Base-by-base conservation (phyloP, 23 tunicate genomes). In the Halocynthia aurantium region DNA sequence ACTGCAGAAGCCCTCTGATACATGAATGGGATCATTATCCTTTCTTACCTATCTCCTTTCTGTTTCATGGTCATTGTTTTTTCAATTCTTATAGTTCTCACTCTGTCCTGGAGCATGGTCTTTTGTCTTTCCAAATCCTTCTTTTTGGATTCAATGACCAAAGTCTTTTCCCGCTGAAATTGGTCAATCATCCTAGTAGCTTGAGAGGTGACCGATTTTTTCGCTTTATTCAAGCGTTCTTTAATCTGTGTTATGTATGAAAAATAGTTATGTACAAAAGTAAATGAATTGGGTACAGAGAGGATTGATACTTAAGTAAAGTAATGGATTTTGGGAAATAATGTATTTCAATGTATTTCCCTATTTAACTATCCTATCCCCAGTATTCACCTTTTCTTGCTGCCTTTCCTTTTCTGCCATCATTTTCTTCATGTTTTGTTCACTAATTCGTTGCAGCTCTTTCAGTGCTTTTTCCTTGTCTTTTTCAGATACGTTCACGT, bases 21-120 rank as follows among this genome's bases (percentile, higher is more conserved):
- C 17, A 60, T 60, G n/a, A 58, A 58, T 58, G 17, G 63, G 17
- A 2, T 58, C 15, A 67, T 67, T 20, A 19, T 19, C 6, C 40
- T 68, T 10, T 75, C 72, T 64, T 73, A 85, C 84, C 64, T 58
- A 13, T 71, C 52, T 71, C 89, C 76, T 5, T 72, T 84, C 56
- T 84, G 80, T 55, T 81, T 81, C 89, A 81, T 76, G 10, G 96
- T 84, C 82, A 76, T 77, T 10, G 97, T 91, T 69, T 78, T 73
- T 61, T 80, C 98, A 6, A 83, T 76, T 75, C 84, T 82, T 51
- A 92, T 51, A 52, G 64, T 66, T 10, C 17, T 17, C 49, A 92
- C 61, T 57, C 92, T 73, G 10, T 86, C 88, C 7, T 67, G 50
- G 76, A 92, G 71, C 77, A 84, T 76, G 49, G 96, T 89, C 84